Conservation (phyloP, 1,140 invertebrate genomes). For the Brachionus angularis region DNA sequence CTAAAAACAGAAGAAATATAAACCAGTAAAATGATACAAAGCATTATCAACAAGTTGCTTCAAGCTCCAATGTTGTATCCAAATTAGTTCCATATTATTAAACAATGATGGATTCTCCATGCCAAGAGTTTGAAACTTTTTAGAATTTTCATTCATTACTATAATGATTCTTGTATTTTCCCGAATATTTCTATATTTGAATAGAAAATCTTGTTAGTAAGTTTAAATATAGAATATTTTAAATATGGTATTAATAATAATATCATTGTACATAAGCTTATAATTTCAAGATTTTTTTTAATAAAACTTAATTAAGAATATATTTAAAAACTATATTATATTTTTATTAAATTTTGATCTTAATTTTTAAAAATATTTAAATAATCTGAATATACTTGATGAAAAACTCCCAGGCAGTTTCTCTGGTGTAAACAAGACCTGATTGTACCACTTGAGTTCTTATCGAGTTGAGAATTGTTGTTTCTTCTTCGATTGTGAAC, state of each 20-base stretch:
- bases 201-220: not conserved
- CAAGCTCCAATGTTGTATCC: slow-evolving; percentile 56
- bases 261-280: no score
- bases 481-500: slow-evolving; percentile 56
- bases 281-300: no score
- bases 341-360: no score
- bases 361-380: no score
- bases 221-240: not conserved
- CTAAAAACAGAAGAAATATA: not conserved
- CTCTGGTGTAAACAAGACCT: slow-evolving; percentile 55
- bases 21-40: slow-evolving; percentile 53
- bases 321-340: no score
- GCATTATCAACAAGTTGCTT: slow-evolving; percentile 53
- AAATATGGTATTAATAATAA: no score
- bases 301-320: no score
- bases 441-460: slow-evolving; percentile 57
- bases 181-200: slow-evolving; percentile 50
- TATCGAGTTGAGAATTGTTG: slow-evolving; percentile 58
- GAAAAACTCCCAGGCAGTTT: slow-evolving; percentile 59
- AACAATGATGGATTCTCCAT: slow-evolving; percentile 53
- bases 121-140: slow-evolving; percentile 53
- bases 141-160: slow-evolving; percentile 49
- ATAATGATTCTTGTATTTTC: slow-evolving; percentile 56
- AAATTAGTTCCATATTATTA: slow-evolving; percentile 56
- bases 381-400: slow-evolving; percentile 54